These are phyloP conservation scores for Perca fluviatilis DNA, from an alignment of 2,113 vertebrate genomes.

Conservation along the genomic window DNA sequence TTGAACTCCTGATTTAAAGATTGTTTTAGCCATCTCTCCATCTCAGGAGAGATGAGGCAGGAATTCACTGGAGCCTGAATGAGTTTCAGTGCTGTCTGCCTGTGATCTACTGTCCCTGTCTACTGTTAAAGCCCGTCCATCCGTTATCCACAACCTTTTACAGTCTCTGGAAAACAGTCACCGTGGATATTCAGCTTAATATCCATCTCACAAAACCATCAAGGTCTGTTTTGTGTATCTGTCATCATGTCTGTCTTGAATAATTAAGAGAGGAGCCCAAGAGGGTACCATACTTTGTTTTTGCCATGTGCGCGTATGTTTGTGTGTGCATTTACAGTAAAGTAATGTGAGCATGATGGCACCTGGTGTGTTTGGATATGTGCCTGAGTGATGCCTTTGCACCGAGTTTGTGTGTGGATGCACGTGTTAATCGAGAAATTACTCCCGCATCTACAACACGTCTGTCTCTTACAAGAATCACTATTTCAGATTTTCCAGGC, in stretches of 20 bases:
- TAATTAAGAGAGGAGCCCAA: slow-evolving; percentile 39
- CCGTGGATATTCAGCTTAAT: slow-evolving; percentile 66
- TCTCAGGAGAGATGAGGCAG: slow-evolving; percentile 38
- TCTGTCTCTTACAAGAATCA: slow-evolving; percentile 57
- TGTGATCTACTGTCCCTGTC: slow-evolving; percentile 77
- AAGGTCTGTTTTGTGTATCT: slow-evolving; percentile 47
- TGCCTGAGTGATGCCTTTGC: slow-evolving; percentile 48
- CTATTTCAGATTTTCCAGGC: slow-evolving; percentile 73
- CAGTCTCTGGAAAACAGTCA: slow-evolving; percentile 56
- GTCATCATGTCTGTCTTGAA: slow-evolving; percentile 41
- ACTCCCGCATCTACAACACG: slow-evolving; percentile 24
- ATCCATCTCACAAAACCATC: slow-evolving; percentile 51
- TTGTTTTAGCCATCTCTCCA: slow-evolving; percentile 67
- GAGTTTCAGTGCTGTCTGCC: slow-evolving; percentile 60
- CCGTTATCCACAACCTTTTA: slow-evolving; percentile 61
- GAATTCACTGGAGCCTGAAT: slow-evolving; percentile 61
- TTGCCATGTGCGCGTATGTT: neutral
- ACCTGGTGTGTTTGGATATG: slow-evolving; percentile 22
- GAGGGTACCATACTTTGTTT: slow-evolving; percentile 11
- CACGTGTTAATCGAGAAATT: slow-evolving; percentile 60
- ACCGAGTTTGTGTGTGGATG: neutral
- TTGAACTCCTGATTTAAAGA: slow-evolving; percentile 73
- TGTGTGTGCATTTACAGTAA: slow-evolving; percentile 18
- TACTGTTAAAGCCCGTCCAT: slow-evolving; percentile 72
- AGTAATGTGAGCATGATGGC: slow-evolving; percentile 14